Conservation (phyloP, 1,140 invertebrate species). For the Drosophila subpulchrella region DNA sequence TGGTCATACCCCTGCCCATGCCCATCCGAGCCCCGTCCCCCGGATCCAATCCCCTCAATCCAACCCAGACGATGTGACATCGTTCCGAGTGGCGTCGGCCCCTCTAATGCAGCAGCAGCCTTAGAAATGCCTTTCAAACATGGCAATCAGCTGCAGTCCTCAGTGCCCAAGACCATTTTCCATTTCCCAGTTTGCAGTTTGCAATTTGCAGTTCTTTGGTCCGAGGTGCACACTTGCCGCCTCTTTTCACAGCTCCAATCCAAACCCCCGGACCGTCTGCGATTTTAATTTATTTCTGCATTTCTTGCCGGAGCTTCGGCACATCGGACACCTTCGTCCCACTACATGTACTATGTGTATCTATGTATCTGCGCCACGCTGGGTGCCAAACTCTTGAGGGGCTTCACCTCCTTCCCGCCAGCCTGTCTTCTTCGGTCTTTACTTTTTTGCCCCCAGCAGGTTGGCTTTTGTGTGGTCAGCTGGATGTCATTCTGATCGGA, state of each 20-base stretch:
- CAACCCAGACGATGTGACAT: constrained; percentile 34
- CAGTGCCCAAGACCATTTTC: not conserved
- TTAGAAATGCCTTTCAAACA: constrained; percentile 57
- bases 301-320: constrained; percentile 28
- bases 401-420: constrained; percentile 42
- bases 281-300: constrained; percentile 64
- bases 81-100: constrained; percentile 36
- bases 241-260: constrained; percentile 27
- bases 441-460: constrained; percentile 14
- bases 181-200: not conserved
- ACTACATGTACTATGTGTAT: constrained; percentile 1
- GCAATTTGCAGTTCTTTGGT: not conserved
- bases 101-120: constrained; percentile 67
- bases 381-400: constrained; percentile 55
- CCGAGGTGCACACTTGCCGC: constrained; percentile 19
- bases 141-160: constrained; percentile 40
- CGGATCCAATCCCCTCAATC: not conserved
- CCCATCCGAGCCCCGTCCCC: not conserved
- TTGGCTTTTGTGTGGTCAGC: constrained; percentile 55
- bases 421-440: not conserved
- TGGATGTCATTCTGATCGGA: constrained; percentile 55
- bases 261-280: constrained; percentile 35
- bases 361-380: constrained; percentile 17
- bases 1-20: constrained; percentile 14
- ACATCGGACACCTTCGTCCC: constrained; percentile 47